Percentiles rank a stretch among this genome's conserved stretches.
These are phyloP conservation scores for Rhynchomys soricoides DNA, from an alignment of 2,113 vertebrate species.

Conservation along the genomic window DNA sequence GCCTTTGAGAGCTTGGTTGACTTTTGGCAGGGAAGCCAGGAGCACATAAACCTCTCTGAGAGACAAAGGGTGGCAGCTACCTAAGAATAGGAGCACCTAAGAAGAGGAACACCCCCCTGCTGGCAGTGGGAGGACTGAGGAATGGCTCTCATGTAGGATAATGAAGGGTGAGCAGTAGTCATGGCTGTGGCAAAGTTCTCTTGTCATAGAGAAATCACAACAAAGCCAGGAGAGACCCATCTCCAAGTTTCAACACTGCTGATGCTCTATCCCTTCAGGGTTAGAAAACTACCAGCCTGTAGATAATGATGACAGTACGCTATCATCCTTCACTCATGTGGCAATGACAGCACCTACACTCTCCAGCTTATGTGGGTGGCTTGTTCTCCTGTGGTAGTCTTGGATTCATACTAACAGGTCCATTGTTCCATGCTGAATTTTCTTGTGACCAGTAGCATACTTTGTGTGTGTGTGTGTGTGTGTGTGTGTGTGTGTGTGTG, in stretches of 20 bases:
- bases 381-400: neutral
- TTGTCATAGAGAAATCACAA: neutral
- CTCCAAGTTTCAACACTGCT: too few species aligned
- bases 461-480: neutral
- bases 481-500: neutral
- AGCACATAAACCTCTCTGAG: too few species aligned
- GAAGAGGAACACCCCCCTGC: neutral
- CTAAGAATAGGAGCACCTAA: too few species aligned
- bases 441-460: neutral
- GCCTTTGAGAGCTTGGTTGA: neutral
- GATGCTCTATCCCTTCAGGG: neutral
- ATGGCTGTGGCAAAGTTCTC: neutral
- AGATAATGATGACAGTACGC: neutral
- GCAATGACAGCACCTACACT: neutral
- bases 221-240: rapidly evolving
- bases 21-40: neutral
- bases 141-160: neutral
- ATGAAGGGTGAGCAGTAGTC: neutral
- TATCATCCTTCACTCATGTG: neutral
- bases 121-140: too few species aligned
- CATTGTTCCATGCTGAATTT: neutral
- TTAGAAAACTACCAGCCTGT: neutral
- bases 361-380: neutral
- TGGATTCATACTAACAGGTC: neutral
- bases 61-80: too few species aligned